These are phyloP conservation scores for Mesorhabditis belari DNA, from an alignment of 2,888 invertebrate genomes.

Conservation along the genomic window DNA sequence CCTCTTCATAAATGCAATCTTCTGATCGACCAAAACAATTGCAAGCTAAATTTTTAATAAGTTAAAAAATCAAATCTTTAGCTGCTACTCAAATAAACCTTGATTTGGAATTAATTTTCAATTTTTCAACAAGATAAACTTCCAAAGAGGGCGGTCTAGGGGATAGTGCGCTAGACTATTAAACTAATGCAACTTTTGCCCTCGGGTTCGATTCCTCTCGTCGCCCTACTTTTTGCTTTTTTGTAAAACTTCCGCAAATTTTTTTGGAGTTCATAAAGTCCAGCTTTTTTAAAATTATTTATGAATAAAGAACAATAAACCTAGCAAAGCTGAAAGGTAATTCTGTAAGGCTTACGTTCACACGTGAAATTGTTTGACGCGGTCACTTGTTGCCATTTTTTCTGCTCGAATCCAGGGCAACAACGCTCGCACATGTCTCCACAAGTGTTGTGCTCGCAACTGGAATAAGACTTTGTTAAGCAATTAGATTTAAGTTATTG, in stretches of 20 bases:
- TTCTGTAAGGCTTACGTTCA: slow-evolving; percentile 67
- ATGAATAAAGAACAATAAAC: not conserved
- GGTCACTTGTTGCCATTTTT: slow-evolving; percentile 82
- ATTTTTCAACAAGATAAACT: no score
- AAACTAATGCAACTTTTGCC: no score
- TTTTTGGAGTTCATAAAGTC: no score
- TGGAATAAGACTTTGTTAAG: slow-evolving; percentile 83
- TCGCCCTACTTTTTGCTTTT: no score
- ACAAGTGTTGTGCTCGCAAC: slow-evolving; percentile 90
- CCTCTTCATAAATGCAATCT: slow-evolving; percentile 78
- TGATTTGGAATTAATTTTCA: no score
- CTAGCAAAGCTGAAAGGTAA: no score
- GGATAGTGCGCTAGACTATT: no score
- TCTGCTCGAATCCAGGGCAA: slow-evolving; percentile 69
- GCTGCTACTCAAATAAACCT: not conserved
- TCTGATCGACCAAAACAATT: slow-evolving; percentile 89
- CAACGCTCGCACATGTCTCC: slow-evolving; percentile 89
- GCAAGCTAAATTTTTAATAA: slow-evolving; percentile 67
- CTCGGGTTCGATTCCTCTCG: no score
- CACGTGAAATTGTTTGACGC: slow-evolving; percentile 80
- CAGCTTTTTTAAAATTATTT: no score
- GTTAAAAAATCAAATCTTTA: slow-evolving; percentile 1
- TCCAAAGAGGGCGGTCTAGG: no score
- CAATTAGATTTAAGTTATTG: slow-evolving; percentile 71
- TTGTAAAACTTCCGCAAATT: no score